Base-by-base conservation (phyloP, 2,797 vertebrate species). In the Siniperca scherzeri region DNA sequence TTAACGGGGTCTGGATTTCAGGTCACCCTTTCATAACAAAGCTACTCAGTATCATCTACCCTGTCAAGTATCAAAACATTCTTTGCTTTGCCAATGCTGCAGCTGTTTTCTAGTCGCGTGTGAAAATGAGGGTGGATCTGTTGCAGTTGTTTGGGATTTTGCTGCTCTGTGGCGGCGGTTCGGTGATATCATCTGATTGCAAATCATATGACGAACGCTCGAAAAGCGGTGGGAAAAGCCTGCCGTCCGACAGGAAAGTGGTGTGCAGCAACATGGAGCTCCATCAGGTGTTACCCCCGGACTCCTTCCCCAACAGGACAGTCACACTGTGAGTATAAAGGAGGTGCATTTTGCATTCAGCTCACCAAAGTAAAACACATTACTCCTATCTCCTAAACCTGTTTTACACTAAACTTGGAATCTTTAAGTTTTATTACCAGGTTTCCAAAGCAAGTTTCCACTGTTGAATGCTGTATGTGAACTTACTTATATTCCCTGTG, bases 251-350 rank as follows among this genome's bases (percentile, higher is more conserved):
- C 85, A 93, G 90, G 87, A 98, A 96, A 81, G 96, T 98, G 91
- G 96, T 98, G 48, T 99, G 98, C 92, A 98, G 96, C 93, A 98
- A 96, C 92, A 96, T 97, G 96, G 98, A 98, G 85, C 96, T 97
- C 73, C 95, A 92, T 82, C 97, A 96, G 91, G 96, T 97, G 91
- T 83, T 97, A 56, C 96, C 97, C 17, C 92, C 97, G 19, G 96
- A 96, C 65, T 89, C 95, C 12, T 96, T 98, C 82, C 97, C 97
- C 81, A 98, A 98, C 96, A 95, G 96, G 86, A 99, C 98, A 9
- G 95, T 97, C 92, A 97, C 97, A 22, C 94, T 99, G 98, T 99
- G 94, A 99, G 98, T 99, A 97, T 4, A 14, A 55, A 21, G 3
- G 16, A 21, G 11, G n/a, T 30, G 19, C 61, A 19, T 42, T 25